These are phyloP conservation scores for Cosmopolites sordidus DNA, from an alignment of 2,888 invertebrate genomes.

Conservation along the genomic window DNA sequence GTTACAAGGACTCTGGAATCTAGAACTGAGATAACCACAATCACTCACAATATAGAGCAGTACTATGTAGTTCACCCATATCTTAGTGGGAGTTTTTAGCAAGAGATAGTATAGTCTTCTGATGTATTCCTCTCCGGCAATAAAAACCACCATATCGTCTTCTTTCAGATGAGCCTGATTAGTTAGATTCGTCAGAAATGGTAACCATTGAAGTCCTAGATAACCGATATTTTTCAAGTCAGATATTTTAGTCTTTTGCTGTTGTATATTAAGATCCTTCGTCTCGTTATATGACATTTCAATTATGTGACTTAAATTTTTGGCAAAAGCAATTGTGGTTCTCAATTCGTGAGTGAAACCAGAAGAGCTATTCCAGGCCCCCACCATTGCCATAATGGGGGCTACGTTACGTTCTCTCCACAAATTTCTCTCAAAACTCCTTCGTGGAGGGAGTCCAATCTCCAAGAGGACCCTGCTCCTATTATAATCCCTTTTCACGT, in stretches of 20 bases:
- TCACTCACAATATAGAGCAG: constrained; percentile 35
- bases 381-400: constrained; percentile 33
- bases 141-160: constrained; percentile 31
- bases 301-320: constrained; percentile 28
- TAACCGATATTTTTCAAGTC: constrained; percentile 29
- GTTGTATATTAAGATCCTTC: constrained; percentile 3
- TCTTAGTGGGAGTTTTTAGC: constrained; percentile 34
- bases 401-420: constrained; percentile 29
- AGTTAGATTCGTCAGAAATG: constrained; percentile 35
- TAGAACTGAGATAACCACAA: constrained; percentile 31
- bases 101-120: constrained; percentile 33
- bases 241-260: constrained; percentile 25
- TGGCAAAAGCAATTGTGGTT: constrained; percentile 32
- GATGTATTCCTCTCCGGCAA: constrained; percentile 30
- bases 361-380: constrained; percentile 25
- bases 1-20: constrained; percentile 28
- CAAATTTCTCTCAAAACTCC: constrained; percentile 14
- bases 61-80: constrained; percentile 37
- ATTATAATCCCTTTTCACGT: constrained; percentile 9
- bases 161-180: constrained; percentile 27
- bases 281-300: constrained; percentile 24
- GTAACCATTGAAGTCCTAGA: constrained; percentile 34
- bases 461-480: constrained; percentile 10
- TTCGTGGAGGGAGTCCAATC: constrained; percentile 23
- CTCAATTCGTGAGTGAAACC: constrained; percentile 29